Evolutionary conservation across 2,113 vertebrate genomes (phyloP).

Genomic region (Ptilorrhoa leucosticta): DNA sequence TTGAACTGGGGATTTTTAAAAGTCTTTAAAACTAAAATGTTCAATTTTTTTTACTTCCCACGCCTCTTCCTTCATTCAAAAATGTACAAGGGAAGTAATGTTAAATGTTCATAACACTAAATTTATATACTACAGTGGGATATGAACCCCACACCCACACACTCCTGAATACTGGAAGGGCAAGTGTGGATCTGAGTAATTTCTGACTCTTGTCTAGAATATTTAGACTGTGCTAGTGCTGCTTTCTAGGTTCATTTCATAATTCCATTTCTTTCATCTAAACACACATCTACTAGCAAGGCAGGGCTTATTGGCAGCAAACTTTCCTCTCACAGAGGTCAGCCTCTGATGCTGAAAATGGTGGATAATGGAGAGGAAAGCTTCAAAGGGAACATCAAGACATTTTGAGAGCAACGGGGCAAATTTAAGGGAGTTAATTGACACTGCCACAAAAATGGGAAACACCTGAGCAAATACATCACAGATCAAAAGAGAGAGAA

Average conservation of each 20-base stretch:
- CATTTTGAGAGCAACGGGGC: constrained; percentile 33
- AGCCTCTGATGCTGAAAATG: constrained; percentile 44
- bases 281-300: not conserved
- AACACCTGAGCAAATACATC: constrained; percentile 70
- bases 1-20: not conserved
- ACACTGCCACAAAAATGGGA: constrained; percentile 61
- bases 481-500: constrained; percentile 54
- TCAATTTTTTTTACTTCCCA: not conserved
- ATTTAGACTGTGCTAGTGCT: not conserved
- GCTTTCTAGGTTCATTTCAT: constrained; percentile 4
- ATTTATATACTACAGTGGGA: not conserved
- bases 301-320: constrained; percentile 12
- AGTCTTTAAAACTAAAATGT: not conserved
- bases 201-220: not conserved
- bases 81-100: not conserved
- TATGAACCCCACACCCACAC: not conserved
- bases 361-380: constrained; percentile 42
- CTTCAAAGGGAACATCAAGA: constrained; percentile 64
- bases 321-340: not conserved
- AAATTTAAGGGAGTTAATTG: constrained; percentile 64
- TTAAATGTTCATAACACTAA: not conserved
- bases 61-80: not conserved
- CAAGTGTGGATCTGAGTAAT: not conserved
- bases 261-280: constrained; percentile 49
- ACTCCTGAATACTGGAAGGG: not conserved